Conservation (phyloP, 2,888 invertebrate genomes). For the Callyntrura sp. region DNA sequence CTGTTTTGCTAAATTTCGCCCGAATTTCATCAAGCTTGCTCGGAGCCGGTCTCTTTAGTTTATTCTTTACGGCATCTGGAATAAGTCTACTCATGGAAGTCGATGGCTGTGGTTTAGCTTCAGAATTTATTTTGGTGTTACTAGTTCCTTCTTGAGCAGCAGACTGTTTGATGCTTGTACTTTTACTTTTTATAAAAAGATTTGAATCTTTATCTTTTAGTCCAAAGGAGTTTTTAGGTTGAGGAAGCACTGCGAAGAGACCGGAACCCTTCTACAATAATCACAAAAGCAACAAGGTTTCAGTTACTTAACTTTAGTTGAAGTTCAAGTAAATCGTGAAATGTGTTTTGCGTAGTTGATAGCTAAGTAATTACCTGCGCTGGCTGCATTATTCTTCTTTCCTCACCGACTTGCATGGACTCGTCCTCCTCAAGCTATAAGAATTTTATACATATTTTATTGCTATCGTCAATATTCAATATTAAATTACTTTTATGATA, state of each 20-base stretch:
- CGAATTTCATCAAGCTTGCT: constrained; percentile 80
- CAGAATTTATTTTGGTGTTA: background rate
- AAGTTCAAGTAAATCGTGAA: no score
- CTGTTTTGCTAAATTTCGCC: constrained; percentile 81
- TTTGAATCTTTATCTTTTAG: background rate
- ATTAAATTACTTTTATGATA: no score
- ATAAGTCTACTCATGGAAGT: constrained; percentile 68
- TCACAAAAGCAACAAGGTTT: no score
- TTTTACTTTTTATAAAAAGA: constrained; percentile 27
- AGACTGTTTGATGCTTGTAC: background rate
- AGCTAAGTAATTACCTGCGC: constrained; percentile 87
- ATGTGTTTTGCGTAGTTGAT: no score
- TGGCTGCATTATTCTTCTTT: constrained; percentile 85
- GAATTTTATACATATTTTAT: constrained; percentile 33
- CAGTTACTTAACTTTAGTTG: no score
- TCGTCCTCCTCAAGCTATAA: constrained; percentile 88
- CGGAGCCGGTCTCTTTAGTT: constrained; percentile 75
- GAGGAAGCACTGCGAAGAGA: constrained; percentile 90
- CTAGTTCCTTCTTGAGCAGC: background rate
- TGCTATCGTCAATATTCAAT: no score
- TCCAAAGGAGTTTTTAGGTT: constrained; percentile 87
- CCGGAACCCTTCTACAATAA: constrained; percentile 88
- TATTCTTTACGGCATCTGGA: constrained; percentile 81
- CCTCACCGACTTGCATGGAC: constrained; percentile 84
- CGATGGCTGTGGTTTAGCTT: background rate